phyloP scores from a whole-genome alignment of 2,888 invertebrate species.

The Agrochola litura region DNA sequence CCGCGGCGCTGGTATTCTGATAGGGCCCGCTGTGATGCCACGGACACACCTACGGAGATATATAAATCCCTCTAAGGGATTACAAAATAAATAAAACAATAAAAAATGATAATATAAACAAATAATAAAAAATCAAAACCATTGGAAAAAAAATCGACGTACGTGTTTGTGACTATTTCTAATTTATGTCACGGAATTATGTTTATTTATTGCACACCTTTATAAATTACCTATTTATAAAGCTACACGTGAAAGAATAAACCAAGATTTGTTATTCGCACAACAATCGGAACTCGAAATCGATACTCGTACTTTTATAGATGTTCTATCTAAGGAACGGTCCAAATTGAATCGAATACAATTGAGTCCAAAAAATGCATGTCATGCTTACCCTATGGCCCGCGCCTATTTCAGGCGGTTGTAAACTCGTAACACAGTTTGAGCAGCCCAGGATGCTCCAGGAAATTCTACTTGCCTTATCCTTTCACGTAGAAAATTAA shows the following conservation, averaged over 20 bases:
- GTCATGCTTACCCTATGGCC: constrained; percentile 68
- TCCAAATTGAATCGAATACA: constrained; percentile 60
- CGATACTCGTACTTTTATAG: constrained; percentile 49
- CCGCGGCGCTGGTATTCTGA: no score
- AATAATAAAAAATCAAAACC: no score
- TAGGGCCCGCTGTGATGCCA: no score
- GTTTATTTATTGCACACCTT: background rate
- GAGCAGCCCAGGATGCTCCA: constrained; percentile 80
- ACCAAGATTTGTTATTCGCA: constrained; percentile 21
- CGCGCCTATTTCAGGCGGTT: constrained; percentile 77
- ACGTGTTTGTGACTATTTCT: background rate
- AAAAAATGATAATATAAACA: no score
- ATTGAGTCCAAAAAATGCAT: constrained; percentile 63
- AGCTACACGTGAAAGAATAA: constrained; percentile 9
- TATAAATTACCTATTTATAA: background rate
- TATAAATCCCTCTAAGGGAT: no score
- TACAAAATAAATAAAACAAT: no score
- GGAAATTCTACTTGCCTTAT: constrained; percentile 88
- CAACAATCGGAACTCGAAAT: constrained; percentile 55
- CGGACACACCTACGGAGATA: no score
- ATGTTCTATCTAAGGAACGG: constrained; percentile 45
- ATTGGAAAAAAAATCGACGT: no score
- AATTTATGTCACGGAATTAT: background rate
- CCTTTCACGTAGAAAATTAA: constrained; percentile 91
- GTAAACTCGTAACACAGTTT: constrained; percentile 85